Conservation (phyloP, 2,797 vertebrate species). For the Pipistrellus kuhlii region DNA sequence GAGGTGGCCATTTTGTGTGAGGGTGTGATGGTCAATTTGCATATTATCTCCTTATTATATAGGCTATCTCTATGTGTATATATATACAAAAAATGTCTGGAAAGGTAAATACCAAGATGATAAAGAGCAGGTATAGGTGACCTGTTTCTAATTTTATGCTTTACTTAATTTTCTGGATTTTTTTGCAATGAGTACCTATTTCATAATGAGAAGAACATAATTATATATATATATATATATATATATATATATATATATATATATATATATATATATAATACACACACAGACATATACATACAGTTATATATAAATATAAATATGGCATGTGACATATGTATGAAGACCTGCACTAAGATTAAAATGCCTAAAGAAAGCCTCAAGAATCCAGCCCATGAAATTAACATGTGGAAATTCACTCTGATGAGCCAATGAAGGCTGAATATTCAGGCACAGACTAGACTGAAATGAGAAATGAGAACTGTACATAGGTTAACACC, state of each 20-base stretch:
- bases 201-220: not conserved
- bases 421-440: not conserved
- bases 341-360: not conserved
- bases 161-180: not conserved
- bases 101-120: not conserved
- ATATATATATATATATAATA: not conserved
- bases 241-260: not conserved
- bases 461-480: not conserved
- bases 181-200: not conserved
- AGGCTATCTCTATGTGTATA: too few relatives aligned
- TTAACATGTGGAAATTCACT: not conserved
- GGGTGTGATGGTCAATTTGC: too few relatives aligned
- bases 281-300: not conserved
- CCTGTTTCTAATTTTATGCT: not conserved
- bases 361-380: not conserved
- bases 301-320: not conserved
- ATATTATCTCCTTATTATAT: too few relatives aligned
- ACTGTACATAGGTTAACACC: not conserved
- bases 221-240: not conserved
- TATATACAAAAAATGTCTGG: not conserved
- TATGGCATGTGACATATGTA: not conserved
- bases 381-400: not conserved
- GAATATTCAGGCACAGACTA: not conserved
- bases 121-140: not conserved
- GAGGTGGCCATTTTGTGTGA: too few relatives aligned